phyloP scores from a whole-genome alignment of 1,140 invertebrate species.

The Leptonema lineaticorne region DNA sequence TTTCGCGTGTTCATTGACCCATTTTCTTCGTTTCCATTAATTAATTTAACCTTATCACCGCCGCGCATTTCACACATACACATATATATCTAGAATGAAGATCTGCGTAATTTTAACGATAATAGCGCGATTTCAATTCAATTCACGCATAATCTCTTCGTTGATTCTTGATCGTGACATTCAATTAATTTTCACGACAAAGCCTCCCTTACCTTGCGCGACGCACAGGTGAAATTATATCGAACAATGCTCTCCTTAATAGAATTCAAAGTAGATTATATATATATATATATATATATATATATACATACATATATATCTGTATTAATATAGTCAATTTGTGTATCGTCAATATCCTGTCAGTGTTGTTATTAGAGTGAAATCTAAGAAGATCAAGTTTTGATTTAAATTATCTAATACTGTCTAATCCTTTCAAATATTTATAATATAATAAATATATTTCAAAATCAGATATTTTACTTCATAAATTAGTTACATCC shows the following conservation, averaged over 20 bases:
- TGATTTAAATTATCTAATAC: no score
- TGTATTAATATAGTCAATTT: background rate
- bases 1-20: background rate
- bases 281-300: background rate
- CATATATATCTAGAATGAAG: no score
- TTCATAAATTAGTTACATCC: no score
- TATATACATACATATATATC: background rate
- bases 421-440: no score
- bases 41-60: background rate
- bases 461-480: no score
- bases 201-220: background rate
- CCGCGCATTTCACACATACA: no score
- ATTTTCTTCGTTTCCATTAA: background rate
- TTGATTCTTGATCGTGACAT: background rate
- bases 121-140: background rate
- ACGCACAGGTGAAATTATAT: background rate
- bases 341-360: no score
- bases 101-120: no score
- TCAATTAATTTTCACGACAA: conserved; percentile 10
- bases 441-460: no score
- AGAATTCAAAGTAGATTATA: background rate
- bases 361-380: no score
- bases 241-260: background rate
- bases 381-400: no score
- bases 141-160: background rate